A percentile compares a stretch with the other conserved stretches of the same genome.
phyloP scores from a whole-genome alignment of 2,888 invertebrate species.

The Pristionchus exspectatus region DNA sequence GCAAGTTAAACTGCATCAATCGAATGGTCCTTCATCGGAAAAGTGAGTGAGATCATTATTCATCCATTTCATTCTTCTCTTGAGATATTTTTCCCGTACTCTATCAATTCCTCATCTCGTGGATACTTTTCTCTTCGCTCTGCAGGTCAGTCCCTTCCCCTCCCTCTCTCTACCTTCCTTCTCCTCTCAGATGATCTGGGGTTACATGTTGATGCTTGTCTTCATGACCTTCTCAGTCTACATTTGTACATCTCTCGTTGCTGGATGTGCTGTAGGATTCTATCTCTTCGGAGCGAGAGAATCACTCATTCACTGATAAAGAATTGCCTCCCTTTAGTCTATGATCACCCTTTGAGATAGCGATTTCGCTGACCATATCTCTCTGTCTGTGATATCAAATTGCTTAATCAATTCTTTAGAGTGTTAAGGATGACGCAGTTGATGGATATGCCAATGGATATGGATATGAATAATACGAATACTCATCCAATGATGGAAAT shows the following conservation, averaged over 20 bases:
- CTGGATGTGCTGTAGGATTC: constrained; percentile 70
- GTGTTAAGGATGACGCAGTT: constrained; percentile 60
- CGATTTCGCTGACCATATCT: background rate
- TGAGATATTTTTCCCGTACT: background rate
- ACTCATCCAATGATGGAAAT: constrained; percentile 72
- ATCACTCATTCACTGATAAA: background rate
- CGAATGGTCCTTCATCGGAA: background rate
- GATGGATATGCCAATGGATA: constrained; percentile 74
- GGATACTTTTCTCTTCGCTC: background rate
- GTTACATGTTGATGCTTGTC: constrained; percentile 75
- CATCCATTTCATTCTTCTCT: constrained; percentile 40
- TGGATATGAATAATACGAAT: constrained; percentile 72
- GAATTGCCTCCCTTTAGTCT: background rate
- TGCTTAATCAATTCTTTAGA: background rate
- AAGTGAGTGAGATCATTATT: background rate
- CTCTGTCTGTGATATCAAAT: background rate
- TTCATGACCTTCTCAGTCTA: constrained; percentile 78
- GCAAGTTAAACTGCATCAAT: constrained; percentile 49
- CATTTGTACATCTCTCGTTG: constrained; percentile 70
- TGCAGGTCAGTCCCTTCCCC: background rate
- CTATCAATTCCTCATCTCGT: constrained; percentile 7
- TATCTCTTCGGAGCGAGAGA: constrained; percentile 69
- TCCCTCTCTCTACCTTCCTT: background rate
- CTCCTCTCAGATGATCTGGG: constrained; percentile 58
- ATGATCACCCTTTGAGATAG: background rate